Conservation (phyloP, 1,140 invertebrate species). For the Dufourea novaeangliae region DNA sequence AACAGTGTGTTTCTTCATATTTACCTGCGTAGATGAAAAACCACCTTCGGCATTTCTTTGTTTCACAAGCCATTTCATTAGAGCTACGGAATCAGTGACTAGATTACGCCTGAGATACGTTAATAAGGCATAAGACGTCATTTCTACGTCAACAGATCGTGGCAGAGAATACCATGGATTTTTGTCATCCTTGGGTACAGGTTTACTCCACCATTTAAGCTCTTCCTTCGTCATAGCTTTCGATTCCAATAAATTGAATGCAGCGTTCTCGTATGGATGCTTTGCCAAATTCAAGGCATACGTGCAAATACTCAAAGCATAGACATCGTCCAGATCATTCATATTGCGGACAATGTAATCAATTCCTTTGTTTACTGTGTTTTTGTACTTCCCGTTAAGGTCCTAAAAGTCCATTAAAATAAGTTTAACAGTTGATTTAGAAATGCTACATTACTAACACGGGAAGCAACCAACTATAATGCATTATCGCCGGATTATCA, state of each 20-base stretch:
- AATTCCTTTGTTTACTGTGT: slow-evolving; percentile 88
- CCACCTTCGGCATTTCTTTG: slow-evolving; percentile 92
- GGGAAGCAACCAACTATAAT: no score
- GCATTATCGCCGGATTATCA: no score
- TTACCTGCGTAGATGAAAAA: slow-evolving; percentile 89
- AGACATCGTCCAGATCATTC: slow-evolving; percentile 87
- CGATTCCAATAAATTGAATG: slow-evolving; percentile 86
- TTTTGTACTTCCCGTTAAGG: slow-evolving; percentile 80
- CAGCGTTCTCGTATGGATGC: slow-evolving; percentile 85
- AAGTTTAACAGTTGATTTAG: not conserved
- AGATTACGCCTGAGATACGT: slow-evolving; percentile 86
- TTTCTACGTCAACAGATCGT: slow-evolving; percentile 91
- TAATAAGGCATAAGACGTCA: slow-evolving; percentile 91
- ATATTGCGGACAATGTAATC: slow-evolving; percentile 90
- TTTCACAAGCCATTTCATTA: slow-evolving; percentile 92
- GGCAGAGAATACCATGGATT: slow-evolving; percentile 88
- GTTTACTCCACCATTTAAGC: slow-evolving; percentile 88
- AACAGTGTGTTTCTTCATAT: slow-evolving; percentile 2
- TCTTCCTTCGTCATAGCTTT: slow-evolving; percentile 80
- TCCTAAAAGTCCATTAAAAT: slow-evolving; percentile 59
- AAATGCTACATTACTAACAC: not conserved
- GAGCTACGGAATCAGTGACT: slow-evolving; percentile 87
- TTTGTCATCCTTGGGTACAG: slow-evolving; percentile 83
- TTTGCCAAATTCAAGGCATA: slow-evolving; percentile 90
- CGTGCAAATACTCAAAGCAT: slow-evolving; percentile 89